Evolutionary conservation across 2,797 vertebrate species (phyloP).

Genomic region (Pangasius mekongensis): DNA sequence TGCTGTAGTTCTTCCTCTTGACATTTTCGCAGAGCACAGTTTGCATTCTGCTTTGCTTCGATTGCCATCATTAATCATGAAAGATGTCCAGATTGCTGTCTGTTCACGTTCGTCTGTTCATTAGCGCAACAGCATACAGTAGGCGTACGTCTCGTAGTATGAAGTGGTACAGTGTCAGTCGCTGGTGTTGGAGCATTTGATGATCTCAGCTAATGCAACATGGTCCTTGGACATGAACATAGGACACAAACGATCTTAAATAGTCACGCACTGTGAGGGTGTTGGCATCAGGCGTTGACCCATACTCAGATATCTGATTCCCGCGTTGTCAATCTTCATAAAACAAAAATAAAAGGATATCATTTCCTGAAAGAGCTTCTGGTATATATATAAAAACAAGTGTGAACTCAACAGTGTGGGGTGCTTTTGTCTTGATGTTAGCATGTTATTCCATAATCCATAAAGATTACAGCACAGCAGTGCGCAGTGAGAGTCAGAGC

Average conservation of each 20-base stretch:
- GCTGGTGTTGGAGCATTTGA: neutral
- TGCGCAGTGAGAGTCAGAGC: neutral
- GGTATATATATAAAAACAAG: neutral
- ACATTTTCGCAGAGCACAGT: neutral
- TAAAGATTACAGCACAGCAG: neutral
- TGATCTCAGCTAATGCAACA: neutral
- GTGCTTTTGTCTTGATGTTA: neutral
- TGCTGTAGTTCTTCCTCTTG: neutral
- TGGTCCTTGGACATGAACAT: neutral
- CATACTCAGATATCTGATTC: neutral
- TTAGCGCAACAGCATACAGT: neutral
- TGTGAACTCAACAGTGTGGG: neutral
- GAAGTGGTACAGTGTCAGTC: neutral
- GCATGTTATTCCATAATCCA: neutral
- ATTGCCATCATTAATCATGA: slow-evolving; percentile 7
- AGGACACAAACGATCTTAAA: neutral
- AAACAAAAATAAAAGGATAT: neutral
- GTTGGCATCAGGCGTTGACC: neutral
- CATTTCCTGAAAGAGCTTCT: neutral
- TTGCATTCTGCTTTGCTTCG: slow-evolving; percentile 21
- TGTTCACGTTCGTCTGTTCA: neutral
- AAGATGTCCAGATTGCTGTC: slow-evolving; percentile 7
- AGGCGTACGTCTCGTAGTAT: neutral
- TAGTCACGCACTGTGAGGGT: neutral
- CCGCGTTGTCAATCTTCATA: neutral